phyloP scores from a whole-genome alignment of 2,888 invertebrate genomes.

The Tenthredo livida region DNA sequence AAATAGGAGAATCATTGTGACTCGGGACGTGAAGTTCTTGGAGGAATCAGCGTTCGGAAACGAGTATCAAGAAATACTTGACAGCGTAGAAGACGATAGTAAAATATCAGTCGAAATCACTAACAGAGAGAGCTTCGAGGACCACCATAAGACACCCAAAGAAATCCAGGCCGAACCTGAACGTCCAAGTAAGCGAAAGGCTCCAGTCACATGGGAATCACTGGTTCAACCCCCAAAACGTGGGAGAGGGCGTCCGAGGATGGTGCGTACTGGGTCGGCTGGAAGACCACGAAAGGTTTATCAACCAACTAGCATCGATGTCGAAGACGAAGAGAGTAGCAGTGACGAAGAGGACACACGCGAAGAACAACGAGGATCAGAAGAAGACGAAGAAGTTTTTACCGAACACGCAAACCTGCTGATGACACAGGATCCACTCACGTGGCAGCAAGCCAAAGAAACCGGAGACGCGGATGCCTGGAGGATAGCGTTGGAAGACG shows the following conservation, averaged over 20 bases:
- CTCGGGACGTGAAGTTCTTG: no score
- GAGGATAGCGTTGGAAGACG: constrained; percentile 52
- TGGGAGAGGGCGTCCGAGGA: constrained; percentile 51
- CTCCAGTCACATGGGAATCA: not conserved
- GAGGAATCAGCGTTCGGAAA: no score
- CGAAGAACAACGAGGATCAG: not conserved
- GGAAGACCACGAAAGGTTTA: constrained; percentile 53
- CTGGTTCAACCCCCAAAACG: constrained; percentile 28
- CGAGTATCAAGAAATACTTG: no score
- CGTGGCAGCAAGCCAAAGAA: constrained; percentile 48
- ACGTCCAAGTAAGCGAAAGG: not conserved
- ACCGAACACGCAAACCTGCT: constrained; percentile 28
- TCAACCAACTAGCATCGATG: not conserved
- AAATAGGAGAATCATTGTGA: no score
- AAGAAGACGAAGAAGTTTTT: not conserved
- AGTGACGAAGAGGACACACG: not conserved
- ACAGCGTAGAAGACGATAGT: not conserved
- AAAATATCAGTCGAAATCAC: not conserved
- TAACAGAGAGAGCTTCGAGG: not conserved
- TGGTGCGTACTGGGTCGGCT: constrained; percentile 47
- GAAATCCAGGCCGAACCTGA: constrained; percentile 9
- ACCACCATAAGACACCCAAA: not conserved
- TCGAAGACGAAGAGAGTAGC: not conserved
- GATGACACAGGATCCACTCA: constrained; percentile 41
- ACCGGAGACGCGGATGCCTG: constrained; percentile 44